Evolutionary conservation across 2,797 vertebrate genomes (phyloP), one percentile per base, ranked within the genome.

Genomic region (Phoeniculus purpureus): DNA sequence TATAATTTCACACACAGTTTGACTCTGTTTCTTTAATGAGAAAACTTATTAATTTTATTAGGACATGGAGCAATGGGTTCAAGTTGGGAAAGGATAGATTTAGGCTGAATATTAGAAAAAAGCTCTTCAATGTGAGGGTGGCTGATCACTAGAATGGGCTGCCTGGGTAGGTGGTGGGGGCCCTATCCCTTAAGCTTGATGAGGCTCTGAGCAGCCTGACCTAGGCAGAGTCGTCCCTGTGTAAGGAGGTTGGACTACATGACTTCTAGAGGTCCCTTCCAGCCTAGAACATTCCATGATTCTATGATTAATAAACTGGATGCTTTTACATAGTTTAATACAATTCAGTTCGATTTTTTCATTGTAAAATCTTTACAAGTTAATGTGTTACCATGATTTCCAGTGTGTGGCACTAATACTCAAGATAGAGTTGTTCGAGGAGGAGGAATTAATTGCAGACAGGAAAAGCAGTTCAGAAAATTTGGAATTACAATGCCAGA

Each of bases 371-470:
- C 40, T 60, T 87, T 56, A 60, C 50, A 62, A 79, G n/a, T 60
- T 43, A 65, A 64, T 54, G 27, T 66, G 23, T 92, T 92, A 60
- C 4, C 37, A 3, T 51, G 27, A 84, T 81, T 94, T 95, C 94
- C 92, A 88, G 94, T 84, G 61, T 92, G 94, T 93, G 94, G 91
- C 92, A 95, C 92, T 91, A 91, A 93, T 88, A 90, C 72, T 59
- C 77, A 94, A 92, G 82, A 70, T 54, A 84, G 65, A 78, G 43
- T 70, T 93, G 82, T 60, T 73, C n/a, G 77, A 87, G 62, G 62
- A 89, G 64, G 71, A 89, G 40, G 56, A 85, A 60, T 87, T 78
- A 56, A 58, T 55, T 91, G 66, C 64, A 55, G 31, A 34, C 70
- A 58, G 37, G 47, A 47, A 84, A 86, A 81, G 26, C 2, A 1